Conservation (phyloP, 2,113 vertebrate genomes). For the Pachypanchax playfairii region DNA sequence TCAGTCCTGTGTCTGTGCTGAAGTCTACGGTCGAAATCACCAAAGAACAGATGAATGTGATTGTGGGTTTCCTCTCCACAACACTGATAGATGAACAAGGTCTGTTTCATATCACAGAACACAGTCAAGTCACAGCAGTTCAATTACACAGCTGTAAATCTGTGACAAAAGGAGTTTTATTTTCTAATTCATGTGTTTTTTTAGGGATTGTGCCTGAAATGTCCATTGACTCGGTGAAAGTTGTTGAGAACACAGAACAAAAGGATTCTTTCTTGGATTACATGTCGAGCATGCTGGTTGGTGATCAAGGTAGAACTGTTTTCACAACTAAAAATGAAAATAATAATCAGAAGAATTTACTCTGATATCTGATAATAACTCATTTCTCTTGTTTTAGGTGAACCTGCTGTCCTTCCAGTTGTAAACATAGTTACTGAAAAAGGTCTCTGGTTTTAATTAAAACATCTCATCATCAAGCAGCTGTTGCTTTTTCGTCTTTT, state of each 20-base stretch:
- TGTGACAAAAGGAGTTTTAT: neutral
- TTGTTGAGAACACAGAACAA: constrained; percentile 72
- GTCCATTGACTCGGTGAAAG: constrained; percentile 75
- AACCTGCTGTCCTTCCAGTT: constrained; percentile 33
- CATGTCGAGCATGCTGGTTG: constrained; percentile 75
- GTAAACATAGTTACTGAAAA: constrained; percentile 58
- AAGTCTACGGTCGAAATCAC: constrained; percentile 61
- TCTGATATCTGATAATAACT: neutral
- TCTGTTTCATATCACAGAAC: constrained; percentile 10
- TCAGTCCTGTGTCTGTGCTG: constrained; percentile 62
- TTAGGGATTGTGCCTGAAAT: constrained; percentile 72
- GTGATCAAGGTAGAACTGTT: constrained; percentile 68
- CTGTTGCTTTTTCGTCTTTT: neutral
- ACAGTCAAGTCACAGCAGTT: neutral
- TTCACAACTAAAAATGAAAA: neutral
- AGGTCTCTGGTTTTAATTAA: constrained; percentile 47
- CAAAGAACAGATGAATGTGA: constrained; percentile 60
- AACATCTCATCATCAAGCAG: neutral
- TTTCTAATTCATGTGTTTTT: neutral
- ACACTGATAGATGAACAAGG: constrained; percentile 64
- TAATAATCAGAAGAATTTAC: neutral
- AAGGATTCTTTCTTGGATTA: constrained; percentile 74
- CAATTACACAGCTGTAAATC: no score
- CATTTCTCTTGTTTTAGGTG: constrained; percentile 36
- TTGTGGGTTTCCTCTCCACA: constrained; percentile 56